These are phyloP conservation scores for Anagrus nilaparvatae DNA, from an alignment of 1,140 invertebrate genomes.

Conservation along the genomic window DNA sequence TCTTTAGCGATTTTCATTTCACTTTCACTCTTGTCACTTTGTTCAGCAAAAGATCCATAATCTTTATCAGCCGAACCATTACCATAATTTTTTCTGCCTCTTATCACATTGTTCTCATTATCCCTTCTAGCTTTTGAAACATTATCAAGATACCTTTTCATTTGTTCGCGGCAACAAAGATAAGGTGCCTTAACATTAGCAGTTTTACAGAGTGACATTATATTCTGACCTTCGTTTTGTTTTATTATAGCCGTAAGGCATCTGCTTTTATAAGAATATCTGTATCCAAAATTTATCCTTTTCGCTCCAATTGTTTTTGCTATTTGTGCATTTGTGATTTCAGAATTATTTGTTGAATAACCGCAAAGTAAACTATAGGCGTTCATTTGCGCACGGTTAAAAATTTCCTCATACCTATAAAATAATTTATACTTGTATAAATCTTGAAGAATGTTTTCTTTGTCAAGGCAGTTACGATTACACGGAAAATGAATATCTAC, in stretches of 20 bases:
- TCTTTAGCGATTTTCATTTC: too few species aligned
- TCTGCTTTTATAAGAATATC: slow-evolving; percentile 6
- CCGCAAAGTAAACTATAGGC: neutral
- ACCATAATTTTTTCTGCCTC: neutral
- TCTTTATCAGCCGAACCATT: neutral
- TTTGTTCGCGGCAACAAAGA: neutral
- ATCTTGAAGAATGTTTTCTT: neutral
- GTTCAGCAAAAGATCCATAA: neutral
- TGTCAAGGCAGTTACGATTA: neutral
- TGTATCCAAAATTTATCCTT: slow-evolving; percentile 9
- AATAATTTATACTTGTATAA: neutral
- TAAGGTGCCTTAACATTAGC: neutral
- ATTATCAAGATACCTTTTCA: too few species aligned
- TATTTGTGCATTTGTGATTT: slow-evolving; percentile 3
- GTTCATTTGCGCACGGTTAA: neutral
- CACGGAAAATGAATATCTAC: neutral
- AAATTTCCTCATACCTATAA: neutral
- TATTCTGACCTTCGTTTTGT: neutral
- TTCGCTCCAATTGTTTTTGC: slow-evolving; percentile 6
- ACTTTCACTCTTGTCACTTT: neutral
- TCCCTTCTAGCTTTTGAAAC: neutral
- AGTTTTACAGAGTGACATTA: neutral
- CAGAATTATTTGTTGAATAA: neutral
- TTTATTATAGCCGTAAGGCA: slow-evolving; percentile 2
- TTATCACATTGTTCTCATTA: neutral